Evolutionary conservation across 1,140 invertebrate genomes (phyloP).

Genomic region (Heliconius hewitsoni): DNA sequence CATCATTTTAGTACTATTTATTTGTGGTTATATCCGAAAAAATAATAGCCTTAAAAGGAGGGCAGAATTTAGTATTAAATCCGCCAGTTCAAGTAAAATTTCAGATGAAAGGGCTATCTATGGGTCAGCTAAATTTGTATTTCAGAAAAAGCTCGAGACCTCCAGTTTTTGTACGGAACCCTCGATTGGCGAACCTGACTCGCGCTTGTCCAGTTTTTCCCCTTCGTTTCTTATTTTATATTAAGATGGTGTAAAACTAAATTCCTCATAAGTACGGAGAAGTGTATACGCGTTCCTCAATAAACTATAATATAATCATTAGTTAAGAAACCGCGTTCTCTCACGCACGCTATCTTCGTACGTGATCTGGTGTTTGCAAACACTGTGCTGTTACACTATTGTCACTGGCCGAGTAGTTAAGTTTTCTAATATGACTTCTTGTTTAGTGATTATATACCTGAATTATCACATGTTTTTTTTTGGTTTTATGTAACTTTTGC

Average conservation of each 20-base stretch:
- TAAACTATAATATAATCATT: slow-evolving; percentile 16
- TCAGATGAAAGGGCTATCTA: too few species aligned
- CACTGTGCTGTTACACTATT: slow-evolving; percentile 6
- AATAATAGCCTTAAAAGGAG: too few species aligned
- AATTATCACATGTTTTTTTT: background rate
- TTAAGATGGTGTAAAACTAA: background rate
- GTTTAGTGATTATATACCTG: background rate
- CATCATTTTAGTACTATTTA: too few species aligned
- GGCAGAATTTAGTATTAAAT: too few species aligned
- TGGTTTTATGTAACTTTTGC: background rate
- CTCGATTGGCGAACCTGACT: too few species aligned
- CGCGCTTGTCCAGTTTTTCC: too few species aligned
- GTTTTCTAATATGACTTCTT: background rate
- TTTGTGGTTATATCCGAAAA: too few species aligned
- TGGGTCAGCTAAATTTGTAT: too few species aligned
- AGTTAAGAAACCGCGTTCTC: slow-evolving; percentile 27
- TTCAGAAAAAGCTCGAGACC: too few species aligned
- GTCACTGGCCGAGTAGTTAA: slow-evolving; percentile 9
- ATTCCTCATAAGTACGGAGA: background rate
- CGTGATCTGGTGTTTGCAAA: slow-evolving; percentile 23
- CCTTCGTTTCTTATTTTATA: too few species aligned
- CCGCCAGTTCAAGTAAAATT: too few species aligned
- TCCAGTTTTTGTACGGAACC: too few species aligned
- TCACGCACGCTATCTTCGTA: slow-evolving; percentile 24
- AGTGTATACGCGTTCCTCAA: slow-evolving; percentile 4